Evolutionary conservation across 2,888 invertebrate genomes (phyloP), one percentile per base, ranked within the genome.

Genomic region (Pteria penguin): DNA sequence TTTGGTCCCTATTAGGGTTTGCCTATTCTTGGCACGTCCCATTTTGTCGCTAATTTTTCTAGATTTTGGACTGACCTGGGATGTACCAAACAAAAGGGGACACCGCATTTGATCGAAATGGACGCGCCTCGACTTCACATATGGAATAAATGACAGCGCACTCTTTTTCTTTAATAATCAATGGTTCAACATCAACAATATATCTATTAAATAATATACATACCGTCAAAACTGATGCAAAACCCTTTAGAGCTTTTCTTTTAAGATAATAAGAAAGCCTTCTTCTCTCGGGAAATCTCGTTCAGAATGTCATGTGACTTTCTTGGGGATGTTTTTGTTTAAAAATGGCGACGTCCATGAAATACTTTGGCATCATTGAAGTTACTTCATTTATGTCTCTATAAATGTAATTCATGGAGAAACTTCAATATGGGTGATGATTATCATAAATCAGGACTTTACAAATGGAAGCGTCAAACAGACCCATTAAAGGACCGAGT

Each of bases 401-500:
- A n/a, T n/a, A n/a, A n/a, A n/a, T n/a, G n/a, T n/a, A n/a, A n/a
- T n/a, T n/a, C n/a, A n/a, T n/a, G n/a, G n/a, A n/a, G n/a, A n/a
- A n/a, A n/a, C n/a, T n/a, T n/a, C 33, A 62, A 52, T 22, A 87
- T 85, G 86, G 80, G 70, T 31, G 83, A 82, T 29, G 73, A 66
- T 67, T 67, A 55, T 24, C 87, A 87, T 57, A 87, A 85, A 76
- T 76, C 75, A 14, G 82, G 82, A 4, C 80, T 87, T 52, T 87
- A 86, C 72, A 75, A 84, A 52, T 89, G 89, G 89, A 85, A 86
- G 69, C 75, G 84, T 62, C 86, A 86, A 76, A 81, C 83, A 14
- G 85, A 86, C 61, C 81, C 84, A n/a, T 24, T 77, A 85, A 36
- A 36, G 14, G 45, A 36, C 5, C 45, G 45, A 61, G 82, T 87